Evolutionary conservation across 2,113 vertebrate species (phyloP).

Genomic region (Taurulus bubalis): DNA sequence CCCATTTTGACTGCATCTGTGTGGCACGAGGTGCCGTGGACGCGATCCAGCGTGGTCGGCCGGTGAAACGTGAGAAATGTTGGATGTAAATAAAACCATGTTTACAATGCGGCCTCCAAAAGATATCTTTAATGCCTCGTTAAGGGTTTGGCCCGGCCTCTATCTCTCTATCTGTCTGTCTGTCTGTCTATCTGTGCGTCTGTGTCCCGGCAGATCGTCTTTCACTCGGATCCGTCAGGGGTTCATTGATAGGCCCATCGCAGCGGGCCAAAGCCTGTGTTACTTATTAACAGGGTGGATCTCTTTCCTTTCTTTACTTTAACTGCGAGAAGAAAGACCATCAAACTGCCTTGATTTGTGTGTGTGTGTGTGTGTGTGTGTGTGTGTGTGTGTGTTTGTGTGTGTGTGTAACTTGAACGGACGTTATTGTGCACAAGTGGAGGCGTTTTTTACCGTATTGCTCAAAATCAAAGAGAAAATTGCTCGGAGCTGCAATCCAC

Average conservation of each 20-base stretch:
- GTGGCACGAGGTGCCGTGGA: neutral
- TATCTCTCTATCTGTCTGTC: conserved; percentile 6
- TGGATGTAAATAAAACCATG: neutral
- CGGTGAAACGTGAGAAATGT: conserved; percentile 3
- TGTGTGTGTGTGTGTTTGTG: conserved; percentile 32
- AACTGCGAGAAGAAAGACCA: conserved; percentile 42
- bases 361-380: conserved; percentile 22
- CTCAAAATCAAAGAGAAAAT: conserved; percentile 5
- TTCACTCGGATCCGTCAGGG: conserved; percentile 67
- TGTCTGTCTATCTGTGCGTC: conserved; percentile 35
- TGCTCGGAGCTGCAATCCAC: neutral
- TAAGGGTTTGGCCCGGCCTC: conserved; percentile 35
- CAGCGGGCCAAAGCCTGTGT: conserved; percentile 55
- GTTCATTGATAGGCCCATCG: conserved; percentile 52
- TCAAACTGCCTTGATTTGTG: conserved; percentile 56
- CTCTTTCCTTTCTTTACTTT: conserved; percentile 68
- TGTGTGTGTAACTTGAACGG: conserved; percentile 47
- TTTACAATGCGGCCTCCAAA: conserved; percentile 18
- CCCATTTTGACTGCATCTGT: neutral
- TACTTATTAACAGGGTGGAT: conserved; percentile 76
- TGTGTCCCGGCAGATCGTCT: conserved; percentile 46
- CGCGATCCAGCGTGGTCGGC: neutral
- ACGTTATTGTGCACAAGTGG: conserved; percentile 6
- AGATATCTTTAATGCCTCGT: conserved; percentile 25
- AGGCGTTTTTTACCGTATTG: conserved; percentile 6